A percentile compares a stretch with the other conserved stretches of the same genome.
Conservation (phyloP, 2,113 vertebrate genomes). For the Porphyrio hochstetteri region DNA sequence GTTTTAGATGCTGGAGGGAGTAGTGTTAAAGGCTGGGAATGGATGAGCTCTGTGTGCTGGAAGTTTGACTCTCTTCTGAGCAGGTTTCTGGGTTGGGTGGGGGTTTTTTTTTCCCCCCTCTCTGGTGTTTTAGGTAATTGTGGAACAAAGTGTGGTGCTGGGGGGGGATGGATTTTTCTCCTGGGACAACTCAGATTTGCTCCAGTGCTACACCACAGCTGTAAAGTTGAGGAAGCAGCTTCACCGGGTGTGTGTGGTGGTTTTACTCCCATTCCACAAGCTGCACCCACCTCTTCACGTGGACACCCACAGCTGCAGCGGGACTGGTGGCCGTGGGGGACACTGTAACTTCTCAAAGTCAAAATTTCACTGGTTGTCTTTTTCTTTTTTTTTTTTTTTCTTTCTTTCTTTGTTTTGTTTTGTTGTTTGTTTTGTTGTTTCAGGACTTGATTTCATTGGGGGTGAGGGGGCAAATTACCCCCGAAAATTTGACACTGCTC, state of each 20-base stretch:
- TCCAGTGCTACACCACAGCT: neutral
- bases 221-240: neutral
- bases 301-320: conserved; percentile 74
- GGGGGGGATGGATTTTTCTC: neutral
- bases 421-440: conserved; percentile 69
- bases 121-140: neutral
- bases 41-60: neutral
- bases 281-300: conserved; percentile 2
- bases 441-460: conserved; percentile 92
- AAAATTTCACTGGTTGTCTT: conserved; percentile 74
- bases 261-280: conserved; percentile 3
- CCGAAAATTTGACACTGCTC: conserved; percentile 91
- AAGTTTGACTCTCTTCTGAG: neutral
- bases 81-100: neutral
- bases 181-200: neutral
- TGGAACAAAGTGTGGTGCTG: neutral
- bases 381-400: conserved; percentile 53
- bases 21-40: neutral
- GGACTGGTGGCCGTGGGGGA: conserved; percentile 16
- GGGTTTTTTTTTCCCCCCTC: neutral
- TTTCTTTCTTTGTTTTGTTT: conserved; percentile 55
- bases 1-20: neutral
- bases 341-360: neutral
- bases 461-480: conserved; percentile 92
- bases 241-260: neutral